These are phyloP conservation scores for Yponomeuta evonymella DNA, from an alignment of 2,888 invertebrate species.

Conservation along the genomic window DNA sequence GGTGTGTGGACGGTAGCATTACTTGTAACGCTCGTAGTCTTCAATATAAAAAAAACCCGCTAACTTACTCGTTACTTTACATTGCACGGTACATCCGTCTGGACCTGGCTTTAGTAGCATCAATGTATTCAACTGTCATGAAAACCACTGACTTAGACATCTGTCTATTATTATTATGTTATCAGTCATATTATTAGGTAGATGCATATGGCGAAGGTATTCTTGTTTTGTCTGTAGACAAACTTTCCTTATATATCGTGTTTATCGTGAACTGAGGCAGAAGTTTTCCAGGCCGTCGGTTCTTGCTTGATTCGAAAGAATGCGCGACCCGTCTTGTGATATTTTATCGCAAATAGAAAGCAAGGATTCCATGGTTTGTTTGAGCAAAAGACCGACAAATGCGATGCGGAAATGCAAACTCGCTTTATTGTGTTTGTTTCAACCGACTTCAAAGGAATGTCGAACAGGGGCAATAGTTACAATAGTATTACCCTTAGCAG, in stretches of 20 bases:
- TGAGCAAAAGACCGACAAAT: slow-evolving; percentile 60
- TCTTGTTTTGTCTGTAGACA: slow-evolving; percentile 24
- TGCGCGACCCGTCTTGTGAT: slow-evolving; percentile 56
- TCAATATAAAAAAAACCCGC: no score
- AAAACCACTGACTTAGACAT: no score
- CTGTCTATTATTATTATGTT: no score
- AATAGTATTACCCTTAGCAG: neutral
- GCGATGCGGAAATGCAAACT: slow-evolving; percentile 59
- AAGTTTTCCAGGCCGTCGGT: slow-evolving; percentile 55
- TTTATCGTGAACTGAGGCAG: slow-evolving; percentile 39
- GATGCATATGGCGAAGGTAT: neutral
- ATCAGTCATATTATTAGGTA: no score
- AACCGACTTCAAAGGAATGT: slow-evolving; percentile 61
- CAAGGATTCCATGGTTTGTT: slow-evolving; percentile 57
- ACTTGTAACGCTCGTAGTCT: no score
- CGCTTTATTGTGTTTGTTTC: slow-evolving; percentile 58
- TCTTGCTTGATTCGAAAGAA: slow-evolving; percentile 51
- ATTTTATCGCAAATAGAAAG: slow-evolving; percentile 60
- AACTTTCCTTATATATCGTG: slow-evolving; percentile 16
- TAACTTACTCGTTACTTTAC: no score
- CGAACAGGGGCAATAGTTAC: slow-evolving; percentile 38
- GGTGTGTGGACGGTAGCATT: no score
- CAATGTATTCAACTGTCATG: no score
- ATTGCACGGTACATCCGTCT: no score
- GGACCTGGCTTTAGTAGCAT: no score